phyloP scores from a whole-genome alignment of 2,888 invertebrate species.

The Sialis fuliginosa region DNA sequence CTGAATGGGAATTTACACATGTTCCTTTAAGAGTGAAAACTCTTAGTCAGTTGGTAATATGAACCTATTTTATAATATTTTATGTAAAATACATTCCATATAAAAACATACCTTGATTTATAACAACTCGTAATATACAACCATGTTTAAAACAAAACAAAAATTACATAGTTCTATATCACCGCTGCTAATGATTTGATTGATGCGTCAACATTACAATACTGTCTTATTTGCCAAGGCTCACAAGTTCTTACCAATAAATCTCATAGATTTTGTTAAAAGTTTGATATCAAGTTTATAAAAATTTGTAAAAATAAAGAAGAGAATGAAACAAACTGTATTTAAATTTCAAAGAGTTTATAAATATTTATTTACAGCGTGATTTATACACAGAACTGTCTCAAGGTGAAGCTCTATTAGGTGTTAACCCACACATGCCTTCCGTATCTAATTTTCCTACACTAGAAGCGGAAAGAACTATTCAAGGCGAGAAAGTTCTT shows the following conservation, averaged over 20 bases:
- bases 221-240: too few species aligned
- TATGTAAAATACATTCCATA: not conserved
- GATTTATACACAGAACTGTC: constrained; percentile 53
- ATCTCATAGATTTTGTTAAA: not conserved
- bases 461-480: constrained; percentile 49
- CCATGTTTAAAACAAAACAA: too few species aligned
- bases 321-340: constrained; percentile 13
- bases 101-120: too few species aligned
- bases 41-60: constrained; percentile 59
- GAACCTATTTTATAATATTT: not conserved
- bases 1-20: constrained; percentile 73
- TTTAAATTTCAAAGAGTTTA: constrained; percentile 4
- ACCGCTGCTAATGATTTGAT: too few species aligned
- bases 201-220: too few species aligned
- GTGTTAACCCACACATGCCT: constrained; percentile 44
- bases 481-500: constrained; percentile 61
- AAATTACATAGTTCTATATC: too few species aligned
- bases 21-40: constrained; percentile 74
- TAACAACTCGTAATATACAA: too few species aligned
- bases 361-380: constrained; percentile 31
- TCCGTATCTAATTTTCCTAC: constrained; percentile 35
- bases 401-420: constrained; percentile 59
- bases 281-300: not conserved
- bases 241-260: not conserved
- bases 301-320: constrained; percentile 10